These are phyloP conservation scores for Tetropium fuscum DNA, from an alignment of 2,888 invertebrate genomes.

Conservation along the genomic window DNA sequence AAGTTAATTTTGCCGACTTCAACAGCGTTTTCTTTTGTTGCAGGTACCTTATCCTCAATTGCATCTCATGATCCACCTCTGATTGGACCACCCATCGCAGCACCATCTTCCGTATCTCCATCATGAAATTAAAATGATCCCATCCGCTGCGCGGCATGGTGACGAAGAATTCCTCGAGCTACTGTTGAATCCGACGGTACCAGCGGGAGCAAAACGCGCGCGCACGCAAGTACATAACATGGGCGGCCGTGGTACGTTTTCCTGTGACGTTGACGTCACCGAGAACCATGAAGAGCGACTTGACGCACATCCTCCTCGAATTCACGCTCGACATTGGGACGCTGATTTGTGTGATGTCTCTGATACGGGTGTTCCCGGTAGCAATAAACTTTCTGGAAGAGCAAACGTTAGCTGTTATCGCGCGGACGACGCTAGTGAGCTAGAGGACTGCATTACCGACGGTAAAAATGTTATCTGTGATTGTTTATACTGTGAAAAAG, in stretches of 20 bases:
- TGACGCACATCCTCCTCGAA: slow-evolving; percentile 18
- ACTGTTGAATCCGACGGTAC: slow-evolving; percentile 28
- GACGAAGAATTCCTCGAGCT: slow-evolving; percentile 20
- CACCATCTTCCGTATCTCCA: background rate
- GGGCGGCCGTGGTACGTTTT: slow-evolving; percentile 24
- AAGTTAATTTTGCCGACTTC: no score
- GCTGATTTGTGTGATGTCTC: slow-evolving; percentile 14
- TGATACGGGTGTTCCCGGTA: slow-evolving; percentile 9
- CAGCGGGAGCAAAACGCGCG: slow-evolving; percentile 2
- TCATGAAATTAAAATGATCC: slow-evolving; percentile 36
- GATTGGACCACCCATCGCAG: slow-evolving; percentile 4
- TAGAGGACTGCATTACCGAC: slow-evolving; percentile 29
- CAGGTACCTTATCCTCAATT: slow-evolving; percentile 26
- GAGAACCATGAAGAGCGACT: slow-evolving; percentile 19
- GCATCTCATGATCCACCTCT: slow-evolving; percentile 17
- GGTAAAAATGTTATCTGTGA: slow-evolving; percentile 51
- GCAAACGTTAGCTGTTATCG: slow-evolving; percentile 17
- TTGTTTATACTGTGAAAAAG: slow-evolving; percentile 49
- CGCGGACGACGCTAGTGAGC: slow-evolving; percentile 27
- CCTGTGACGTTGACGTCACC: slow-evolving; percentile 21
- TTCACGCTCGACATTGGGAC: slow-evolving; percentile 26
- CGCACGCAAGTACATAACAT: slow-evolving; percentile 12
- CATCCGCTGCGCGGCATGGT: slow-evolving; percentile 18
- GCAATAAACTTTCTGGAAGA: slow-evolving; percentile 27
- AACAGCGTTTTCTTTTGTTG: slow-evolving; percentile 29